Conservation (phyloP, 2,797 vertebrate species). For the Bryconaethiops microstoma region DNA sequence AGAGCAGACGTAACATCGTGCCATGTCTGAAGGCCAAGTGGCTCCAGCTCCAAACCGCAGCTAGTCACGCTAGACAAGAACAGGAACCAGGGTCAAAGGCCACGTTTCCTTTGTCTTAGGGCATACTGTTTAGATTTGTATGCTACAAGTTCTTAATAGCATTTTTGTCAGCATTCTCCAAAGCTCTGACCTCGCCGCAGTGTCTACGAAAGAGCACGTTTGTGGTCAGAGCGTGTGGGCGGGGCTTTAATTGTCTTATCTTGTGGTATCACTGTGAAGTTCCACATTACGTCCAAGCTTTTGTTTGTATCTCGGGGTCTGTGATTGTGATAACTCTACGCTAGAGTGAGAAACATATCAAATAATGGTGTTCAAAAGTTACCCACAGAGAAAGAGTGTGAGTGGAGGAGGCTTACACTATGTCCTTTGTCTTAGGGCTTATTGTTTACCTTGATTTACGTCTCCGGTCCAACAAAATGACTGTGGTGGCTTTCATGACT, state of each 20-base stretch:
- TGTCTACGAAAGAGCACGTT: background rate
- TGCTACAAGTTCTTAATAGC: background rate
- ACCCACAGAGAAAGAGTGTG: background rate
- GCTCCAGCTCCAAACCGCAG: slow-evolving; percentile 61
- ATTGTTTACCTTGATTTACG: slow-evolving; percentile 19
- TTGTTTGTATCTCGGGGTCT: background rate
- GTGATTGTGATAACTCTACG: background rate
- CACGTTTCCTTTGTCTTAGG: slow-evolving; percentile 51
- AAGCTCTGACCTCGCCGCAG: background rate
- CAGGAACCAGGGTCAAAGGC: slow-evolving; percentile 64
- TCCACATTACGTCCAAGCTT: background rate
- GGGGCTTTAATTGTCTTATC: background rate
- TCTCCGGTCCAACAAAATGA: no score
- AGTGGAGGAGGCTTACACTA: no score
- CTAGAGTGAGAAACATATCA: background rate
- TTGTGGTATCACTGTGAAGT: background rate
- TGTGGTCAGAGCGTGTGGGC: background rate
- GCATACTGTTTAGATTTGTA: background rate
- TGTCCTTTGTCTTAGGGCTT: background rate
- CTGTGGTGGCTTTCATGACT: background rate
- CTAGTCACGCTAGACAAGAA: slow-evolving; percentile 69
- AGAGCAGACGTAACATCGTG: slow-evolving; percentile 45
- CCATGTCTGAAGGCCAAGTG: slow-evolving; percentile 50
- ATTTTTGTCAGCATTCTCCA: background rate
- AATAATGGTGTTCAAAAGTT: background rate